A percentile compares a stretch with the other conserved stretches of the same genome.
phyloP scores from a whole-genome alignment of 2,797 vertebrate species.

The Megaceryle alcyon region DNA sequence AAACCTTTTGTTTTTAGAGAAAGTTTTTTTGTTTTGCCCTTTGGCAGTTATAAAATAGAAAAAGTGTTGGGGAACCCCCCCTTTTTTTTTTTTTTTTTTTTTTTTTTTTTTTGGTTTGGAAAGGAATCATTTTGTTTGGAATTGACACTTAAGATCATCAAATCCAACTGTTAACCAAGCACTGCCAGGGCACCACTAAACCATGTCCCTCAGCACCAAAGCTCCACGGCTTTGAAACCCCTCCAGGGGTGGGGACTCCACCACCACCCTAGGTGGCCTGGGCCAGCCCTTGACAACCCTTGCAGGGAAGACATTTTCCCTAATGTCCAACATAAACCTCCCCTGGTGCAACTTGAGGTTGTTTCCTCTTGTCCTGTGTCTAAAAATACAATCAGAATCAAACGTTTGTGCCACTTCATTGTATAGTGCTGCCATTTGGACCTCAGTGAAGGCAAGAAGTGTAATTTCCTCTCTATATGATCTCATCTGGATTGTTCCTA shows the following conservation, averaged over 20 bases:
- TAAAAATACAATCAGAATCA: background rate
- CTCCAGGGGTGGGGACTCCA: background rate
- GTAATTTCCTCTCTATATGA: background rate
- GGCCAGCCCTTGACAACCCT: background rate
- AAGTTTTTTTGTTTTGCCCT: too few relatives aligned
- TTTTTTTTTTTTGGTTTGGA: background rate
- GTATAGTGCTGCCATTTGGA: background rate
- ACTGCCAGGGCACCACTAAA: background rate
- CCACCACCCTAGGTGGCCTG: background rate
- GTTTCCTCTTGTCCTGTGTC: background rate
- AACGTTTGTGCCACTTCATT: fast-evolving
- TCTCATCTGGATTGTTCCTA: background rate
- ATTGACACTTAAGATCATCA: background rate
- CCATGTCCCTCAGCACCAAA: background rate
- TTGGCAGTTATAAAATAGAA: too few relatives aligned
- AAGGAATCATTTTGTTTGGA: background rate
- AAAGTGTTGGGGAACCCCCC: too few relatives aligned
- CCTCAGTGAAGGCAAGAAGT: background rate
- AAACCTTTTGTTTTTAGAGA: too few relatives aligned
- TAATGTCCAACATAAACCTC: background rate
- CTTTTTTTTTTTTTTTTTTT: background rate
- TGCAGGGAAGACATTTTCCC: background rate
- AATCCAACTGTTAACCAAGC: background rate
- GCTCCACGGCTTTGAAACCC: background rate
- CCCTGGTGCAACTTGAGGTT: background rate